Evolutionary conservation across 2,797 vertebrate species (phyloP).

Genomic region (Gambelia wislizenii): DNA sequence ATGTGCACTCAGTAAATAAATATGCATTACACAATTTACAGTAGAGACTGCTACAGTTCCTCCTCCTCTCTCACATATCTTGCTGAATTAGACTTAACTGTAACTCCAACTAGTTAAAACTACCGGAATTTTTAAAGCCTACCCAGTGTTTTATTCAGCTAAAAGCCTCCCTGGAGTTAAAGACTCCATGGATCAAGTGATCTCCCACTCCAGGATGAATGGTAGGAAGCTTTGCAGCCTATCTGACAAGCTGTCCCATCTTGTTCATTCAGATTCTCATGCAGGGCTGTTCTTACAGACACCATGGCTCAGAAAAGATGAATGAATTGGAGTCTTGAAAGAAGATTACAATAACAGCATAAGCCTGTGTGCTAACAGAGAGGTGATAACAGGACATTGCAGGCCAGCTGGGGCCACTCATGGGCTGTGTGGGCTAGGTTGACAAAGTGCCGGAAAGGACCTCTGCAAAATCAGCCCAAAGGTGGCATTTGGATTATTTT

Average conservation of each 20-base stretch:
- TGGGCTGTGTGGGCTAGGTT: neutral
- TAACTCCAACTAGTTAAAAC: neutral
- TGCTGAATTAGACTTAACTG: neutral
- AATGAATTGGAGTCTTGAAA: conserved; percentile 12
- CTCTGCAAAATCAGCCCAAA: neutral
- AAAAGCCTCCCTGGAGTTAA: neutral
- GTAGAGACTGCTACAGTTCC: neutral
- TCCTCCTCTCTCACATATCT: neutral
- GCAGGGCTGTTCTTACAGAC: neutral
- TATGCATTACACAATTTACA: neutral
- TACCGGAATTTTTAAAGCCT: neutral
- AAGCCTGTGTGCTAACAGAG: neutral
- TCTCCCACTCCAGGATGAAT: neutral
- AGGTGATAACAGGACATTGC: neutral
- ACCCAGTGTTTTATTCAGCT: neutral
- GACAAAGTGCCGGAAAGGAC: neutral
- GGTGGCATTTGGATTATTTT: neutral
- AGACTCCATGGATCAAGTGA: neutral
- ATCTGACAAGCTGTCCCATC: neutral
- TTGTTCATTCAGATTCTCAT: neutral
- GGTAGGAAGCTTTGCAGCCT: conserved; percentile 22
- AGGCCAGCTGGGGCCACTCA: neutral
- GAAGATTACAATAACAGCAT: neutral
- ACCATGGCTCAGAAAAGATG: conserved; percentile 22
- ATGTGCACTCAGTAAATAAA: neutral